phyloP scores from a whole-genome alignment of 2,797 vertebrate species.

The Acanthornis magna region DNA sequence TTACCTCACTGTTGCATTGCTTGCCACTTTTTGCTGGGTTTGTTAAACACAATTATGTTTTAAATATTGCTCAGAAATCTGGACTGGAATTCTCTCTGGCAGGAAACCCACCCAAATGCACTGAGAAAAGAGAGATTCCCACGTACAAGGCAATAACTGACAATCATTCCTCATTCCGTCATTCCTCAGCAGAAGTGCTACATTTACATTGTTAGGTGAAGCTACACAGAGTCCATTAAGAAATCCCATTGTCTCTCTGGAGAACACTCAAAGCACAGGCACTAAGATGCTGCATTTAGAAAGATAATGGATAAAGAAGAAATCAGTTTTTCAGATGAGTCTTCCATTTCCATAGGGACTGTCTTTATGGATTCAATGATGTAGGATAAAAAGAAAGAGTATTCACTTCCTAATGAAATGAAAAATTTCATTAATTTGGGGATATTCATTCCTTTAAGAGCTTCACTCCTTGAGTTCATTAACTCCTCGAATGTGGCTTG shows the following conservation, averaged over 20 bases:
- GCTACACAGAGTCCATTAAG: constrained; percentile 24
- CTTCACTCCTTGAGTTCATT: constrained; percentile 35
- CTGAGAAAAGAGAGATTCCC: neutral
- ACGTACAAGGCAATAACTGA: neutral
- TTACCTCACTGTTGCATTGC: neutral
- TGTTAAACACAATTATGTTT: neutral
- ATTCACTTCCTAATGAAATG: constrained; percentile 55
- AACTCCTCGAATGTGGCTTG: neutral
- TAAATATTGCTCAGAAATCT: neutral
- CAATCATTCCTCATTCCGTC: neutral
- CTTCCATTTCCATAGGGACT: constrained; percentile 27
- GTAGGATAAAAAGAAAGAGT: constrained; percentile 19
- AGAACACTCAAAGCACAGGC: constrained; percentile 17
- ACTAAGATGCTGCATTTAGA: constrained; percentile 20
- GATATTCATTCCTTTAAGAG: constrained; percentile 46
- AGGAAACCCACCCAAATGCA: neutral
- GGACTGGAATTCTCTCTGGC: neutral
- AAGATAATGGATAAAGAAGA: constrained; percentile 52
- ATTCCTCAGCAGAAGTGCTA: neutral
- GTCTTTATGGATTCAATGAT: constrained; percentile 20
- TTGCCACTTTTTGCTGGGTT: neutral
- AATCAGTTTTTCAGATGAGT: constrained; percentile 31
- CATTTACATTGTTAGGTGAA: neutral
- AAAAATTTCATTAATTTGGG: constrained; percentile 57
- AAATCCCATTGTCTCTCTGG: neutral